Evolutionary conservation across 1,140 invertebrate species (phyloP).

Genomic region (Sycobia sp.): DNA sequence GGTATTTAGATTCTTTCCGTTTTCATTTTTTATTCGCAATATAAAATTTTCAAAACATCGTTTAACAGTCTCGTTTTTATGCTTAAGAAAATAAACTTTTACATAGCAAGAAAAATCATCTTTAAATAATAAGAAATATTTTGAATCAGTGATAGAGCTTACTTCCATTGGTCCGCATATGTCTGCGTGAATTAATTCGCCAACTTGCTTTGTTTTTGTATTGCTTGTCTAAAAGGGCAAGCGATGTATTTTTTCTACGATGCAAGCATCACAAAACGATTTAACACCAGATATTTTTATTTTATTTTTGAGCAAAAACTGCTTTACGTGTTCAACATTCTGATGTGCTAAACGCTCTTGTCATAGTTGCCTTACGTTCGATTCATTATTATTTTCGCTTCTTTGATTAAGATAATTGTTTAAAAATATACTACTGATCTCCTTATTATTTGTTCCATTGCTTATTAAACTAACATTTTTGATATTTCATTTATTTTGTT

Average conservation of each 20-base stretch:
- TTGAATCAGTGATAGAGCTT: slow-evolving; percentile 33
- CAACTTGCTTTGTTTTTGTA: background rate
- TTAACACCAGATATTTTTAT: slow-evolving; percentile 36
- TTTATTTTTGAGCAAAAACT: slow-evolving; percentile 42
- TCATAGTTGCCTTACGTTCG: slow-evolving; percentile 50
- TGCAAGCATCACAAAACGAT: slow-evolving; percentile 49
- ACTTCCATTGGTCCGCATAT: slow-evolving; percentile 38
- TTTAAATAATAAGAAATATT: slow-evolving; percentile 38
- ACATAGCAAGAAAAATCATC: slow-evolving; percentile 31
- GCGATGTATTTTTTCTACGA: slow-evolving; percentile 49
- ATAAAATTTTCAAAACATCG: slow-evolving; percentile 14
- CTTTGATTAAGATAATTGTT: background rate
- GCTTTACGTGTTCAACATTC: slow-evolving; percentile 50
- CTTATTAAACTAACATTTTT: too few species aligned
- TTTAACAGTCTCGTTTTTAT: slow-evolving; percentile 51
- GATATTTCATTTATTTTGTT: too few species aligned
- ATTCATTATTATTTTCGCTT: too few species aligned
- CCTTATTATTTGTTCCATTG: background rate
- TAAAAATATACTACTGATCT: background rate
- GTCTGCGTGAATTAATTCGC: slow-evolving; percentile 35
- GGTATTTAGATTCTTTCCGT: background rate
- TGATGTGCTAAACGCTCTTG: slow-evolving; percentile 54
- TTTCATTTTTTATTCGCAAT: slow-evolving; percentile 4
- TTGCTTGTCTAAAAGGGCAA: slow-evolving; percentile 40
- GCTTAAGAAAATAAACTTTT: slow-evolving; percentile 49